Evolutionary conservation across 2,888 invertebrate genomes (phyloP).

Genomic region (Caenorhabditis sp.): DNA sequence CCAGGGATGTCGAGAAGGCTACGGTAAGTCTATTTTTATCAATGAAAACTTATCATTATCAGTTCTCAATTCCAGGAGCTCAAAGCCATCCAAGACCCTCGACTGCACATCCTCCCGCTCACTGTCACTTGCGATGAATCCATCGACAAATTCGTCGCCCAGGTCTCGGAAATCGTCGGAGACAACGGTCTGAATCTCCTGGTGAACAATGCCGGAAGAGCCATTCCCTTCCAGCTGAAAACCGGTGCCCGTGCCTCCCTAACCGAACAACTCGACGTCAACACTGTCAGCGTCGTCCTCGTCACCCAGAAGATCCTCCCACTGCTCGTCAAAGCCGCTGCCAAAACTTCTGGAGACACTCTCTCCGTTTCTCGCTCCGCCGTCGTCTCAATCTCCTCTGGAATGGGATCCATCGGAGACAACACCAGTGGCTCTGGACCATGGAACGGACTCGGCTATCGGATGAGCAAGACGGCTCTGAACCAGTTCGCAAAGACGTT

Average conservation of each 20-base stretch:
- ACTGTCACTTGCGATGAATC: conserved; percentile 8
- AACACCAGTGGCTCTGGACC: conserved; percentile 59
- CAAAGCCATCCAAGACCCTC: not conserved
- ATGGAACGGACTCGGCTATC: conserved; percentile 58
- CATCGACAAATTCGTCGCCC: not conserved
- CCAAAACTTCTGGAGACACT: conserved; percentile 45
- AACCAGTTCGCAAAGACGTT: conserved; percentile 72
- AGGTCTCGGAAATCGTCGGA: conserved; percentile 36
- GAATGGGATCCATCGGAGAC: conserved; percentile 59
- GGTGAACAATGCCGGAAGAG: conserved; percentile 5
- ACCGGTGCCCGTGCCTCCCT: conserved; percentile 84
- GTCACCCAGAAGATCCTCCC: conserved; percentile 66
- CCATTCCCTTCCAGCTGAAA: not conserved
- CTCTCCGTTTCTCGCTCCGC: conserved; percentile 46
- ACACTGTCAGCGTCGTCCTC: conserved; percentile 85
- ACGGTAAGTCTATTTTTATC: conserved; percentile 45
- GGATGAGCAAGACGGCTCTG: conserved; percentile 71
- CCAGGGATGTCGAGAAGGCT: conserved; percentile 87
- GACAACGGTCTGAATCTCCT: conserved; percentile 23
- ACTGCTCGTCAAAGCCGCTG: conserved; percentile 54
- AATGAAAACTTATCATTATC: too few species aligned
- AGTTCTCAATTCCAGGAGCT: not conserved
- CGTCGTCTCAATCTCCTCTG: conserved; percentile 65
- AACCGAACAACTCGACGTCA: conserved; percentile 88
- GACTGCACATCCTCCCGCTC: conserved; percentile 1